Percentiles rank a stretch among this genome's conserved stretches.
phyloP scores from a whole-genome alignment of 2,888 invertebrate genomes.

The Nephrocerus scutellatus region DNA sequence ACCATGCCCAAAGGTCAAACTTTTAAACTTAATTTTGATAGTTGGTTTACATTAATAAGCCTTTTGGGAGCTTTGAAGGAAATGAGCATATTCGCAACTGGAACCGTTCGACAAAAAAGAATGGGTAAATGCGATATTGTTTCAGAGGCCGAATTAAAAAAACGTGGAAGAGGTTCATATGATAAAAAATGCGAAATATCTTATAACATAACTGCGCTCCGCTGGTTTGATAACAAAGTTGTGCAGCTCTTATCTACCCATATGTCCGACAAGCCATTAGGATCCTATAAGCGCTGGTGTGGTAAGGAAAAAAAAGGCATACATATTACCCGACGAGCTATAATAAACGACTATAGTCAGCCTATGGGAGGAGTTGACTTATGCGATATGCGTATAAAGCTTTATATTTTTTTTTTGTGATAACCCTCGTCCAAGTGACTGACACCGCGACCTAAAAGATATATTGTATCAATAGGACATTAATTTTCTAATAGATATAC shows the following conservation, averaged over 20 bases:
- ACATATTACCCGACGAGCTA: constrained; percentile 1
- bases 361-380: neutral
- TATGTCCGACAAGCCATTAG: no score
- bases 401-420: no score
- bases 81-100: constrained; percentile 7
- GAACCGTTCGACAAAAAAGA: constrained; percentile 1
- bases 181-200: neutral
- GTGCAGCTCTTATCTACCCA: no score
- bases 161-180: no score
- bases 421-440: no score
- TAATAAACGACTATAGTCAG: neutral
- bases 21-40: constrained; percentile 1
- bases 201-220: neutral
- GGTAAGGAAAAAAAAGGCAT: neutral
- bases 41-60: constrained; percentile 3
- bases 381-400: constrained; percentile 2
- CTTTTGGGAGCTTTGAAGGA: constrained; percentile 4
- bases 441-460: no score
- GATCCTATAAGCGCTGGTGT: no score
- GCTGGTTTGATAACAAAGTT: constrained; percentile 2
- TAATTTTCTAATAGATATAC: no score
- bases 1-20: no score
- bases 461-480: no score
- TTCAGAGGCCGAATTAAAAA: constrained; percentile 3
- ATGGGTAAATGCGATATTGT: constrained; percentile 2